phyloP scores from a whole-genome alignment of 1,140 invertebrate genomes.

The Drosophila albomicans region DNA sequence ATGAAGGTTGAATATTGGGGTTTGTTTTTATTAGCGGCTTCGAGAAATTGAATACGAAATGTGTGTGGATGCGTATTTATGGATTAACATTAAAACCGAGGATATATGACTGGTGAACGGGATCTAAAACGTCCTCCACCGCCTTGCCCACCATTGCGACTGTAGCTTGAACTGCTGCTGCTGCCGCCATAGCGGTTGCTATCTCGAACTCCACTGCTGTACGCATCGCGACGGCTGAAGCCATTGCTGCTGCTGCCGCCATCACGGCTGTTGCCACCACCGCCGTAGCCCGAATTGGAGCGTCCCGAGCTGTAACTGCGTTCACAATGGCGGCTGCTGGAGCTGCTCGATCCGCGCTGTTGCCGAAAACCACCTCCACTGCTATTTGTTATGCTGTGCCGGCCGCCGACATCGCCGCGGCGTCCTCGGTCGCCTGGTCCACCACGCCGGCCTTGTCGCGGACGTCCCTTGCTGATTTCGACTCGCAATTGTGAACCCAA shows the following conservation, averaged over 20 bases:
- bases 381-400: constrained; percentile 85
- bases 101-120: constrained; percentile 73
- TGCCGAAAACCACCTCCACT: constrained; percentile 84
- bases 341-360: constrained; percentile 77
- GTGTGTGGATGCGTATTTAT: too few species aligned
- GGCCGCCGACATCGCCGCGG: constrained; percentile 85
- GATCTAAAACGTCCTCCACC: constrained; percentile 80
- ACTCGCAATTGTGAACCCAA: constrained; percentile 92
- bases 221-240: constrained; percentile 80
- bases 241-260: constrained; percentile 83
- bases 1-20: constrained; percentile 42
- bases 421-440: constrained; percentile 86
- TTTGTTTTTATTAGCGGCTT: constrained; percentile 32
- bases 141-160: constrained; percentile 84
- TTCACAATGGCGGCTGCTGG: constrained; percentile 78
- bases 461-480: constrained; percentile 91
- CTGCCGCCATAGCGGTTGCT: constrained; percentile 84
- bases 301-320: constrained; percentile 85
- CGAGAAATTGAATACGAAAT: constrained; percentile 22
- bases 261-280: constrained; percentile 64
- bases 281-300: constrained; percentile 80
- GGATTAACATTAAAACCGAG: constrained; percentile 72
- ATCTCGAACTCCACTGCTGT: constrained; percentile 79
- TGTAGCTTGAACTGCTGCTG: constrained; percentile 80
- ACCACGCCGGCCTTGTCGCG: constrained; percentile 86